A percentile compares a stretch with the other conserved stretches of the same genome.
These are phyloP conservation scores for Astyanax mexicanus DNA, from an alignment of 2,797 vertebrate species.

Conservation along the genomic window DNA sequence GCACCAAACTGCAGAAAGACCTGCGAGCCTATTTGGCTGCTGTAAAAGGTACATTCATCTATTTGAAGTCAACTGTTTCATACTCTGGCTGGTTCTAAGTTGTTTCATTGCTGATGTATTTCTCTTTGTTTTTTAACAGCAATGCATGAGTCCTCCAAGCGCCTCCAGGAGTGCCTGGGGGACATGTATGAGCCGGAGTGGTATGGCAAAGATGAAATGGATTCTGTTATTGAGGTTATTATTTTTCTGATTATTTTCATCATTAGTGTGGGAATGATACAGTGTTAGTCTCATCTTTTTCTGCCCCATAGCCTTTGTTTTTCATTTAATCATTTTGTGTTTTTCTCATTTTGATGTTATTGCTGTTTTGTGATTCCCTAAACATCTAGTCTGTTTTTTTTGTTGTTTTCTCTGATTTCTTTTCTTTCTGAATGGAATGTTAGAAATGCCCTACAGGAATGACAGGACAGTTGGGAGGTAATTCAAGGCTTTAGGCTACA, in stretches of 20 bases:
- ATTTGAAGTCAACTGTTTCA: background rate
- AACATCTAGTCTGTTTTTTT: conserved; percentile 10
- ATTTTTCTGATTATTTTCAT: background rate
- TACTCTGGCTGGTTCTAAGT: background rate
- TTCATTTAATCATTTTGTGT: background rate
- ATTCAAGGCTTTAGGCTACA: conserved; percentile 26
- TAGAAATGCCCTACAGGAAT: conserved; percentile 32
- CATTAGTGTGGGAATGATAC: background rate
- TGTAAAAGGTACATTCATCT: conserved; percentile 78
- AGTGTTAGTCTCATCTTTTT: background rate
- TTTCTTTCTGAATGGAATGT: conserved; percentile 47
- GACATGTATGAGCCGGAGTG: conserved; percentile 97
- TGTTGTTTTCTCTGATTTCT: conserved; percentile 9
- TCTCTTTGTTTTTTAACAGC: conserved; percentile 73
- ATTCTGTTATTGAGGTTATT: conserved; percentile 90
- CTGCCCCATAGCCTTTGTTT: background rate
- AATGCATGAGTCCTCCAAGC: conserved; percentile 97
- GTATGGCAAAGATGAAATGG: conserved; percentile 91
- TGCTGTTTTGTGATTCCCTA: conserved; percentile 1
- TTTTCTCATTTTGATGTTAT: background rate
- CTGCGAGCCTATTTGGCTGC: conserved; percentile 85
- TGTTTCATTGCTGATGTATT: background rate
- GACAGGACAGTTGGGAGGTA: conserved; percentile 48
- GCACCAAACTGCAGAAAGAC: conserved; percentile 86
- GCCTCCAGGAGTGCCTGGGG: conserved; percentile 90